Base-by-base conservation (phyloP, 2,113 vertebrate species). In the Carollia perspicillata region DNA sequence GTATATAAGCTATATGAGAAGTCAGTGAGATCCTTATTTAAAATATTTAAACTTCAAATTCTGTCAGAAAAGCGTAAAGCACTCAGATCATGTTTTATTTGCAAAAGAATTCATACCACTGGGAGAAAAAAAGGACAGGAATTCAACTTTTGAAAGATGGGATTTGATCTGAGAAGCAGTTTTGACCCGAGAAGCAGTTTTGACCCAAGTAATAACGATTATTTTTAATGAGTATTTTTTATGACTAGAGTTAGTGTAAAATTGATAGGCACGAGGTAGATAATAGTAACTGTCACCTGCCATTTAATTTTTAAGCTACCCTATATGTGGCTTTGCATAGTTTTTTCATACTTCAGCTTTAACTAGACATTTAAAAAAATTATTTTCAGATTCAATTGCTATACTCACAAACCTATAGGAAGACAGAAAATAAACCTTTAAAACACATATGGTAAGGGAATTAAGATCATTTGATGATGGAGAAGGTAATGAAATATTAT, bases 181-280 rank as follows among this genome's bases (percentile, higher is more conserved):
- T 92, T 95, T 96, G 63, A 97, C 12, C 14, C 0, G 42, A 89
- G 83, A 96, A 85, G 58, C 16, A 91, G 11, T 88, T 92, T 95
- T 96, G 63, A 97, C 12, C 14, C 0, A 47, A 89, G 83, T 66
- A 86, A 35, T 40, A 96, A 94, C 96, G 89, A 97, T 94, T 94
- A 58, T 28, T 96, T 97, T 97, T 97, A 97, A 96, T 94, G 30
- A 97, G 53, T 74, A 14, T 79, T 16, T 95, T 97, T 33, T 35
- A 94, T 71, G 4, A 17, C 16, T 96, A 0, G 1, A 95, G 14
- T 6, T 66, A 93, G 7, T 49, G 2, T 77, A 55, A 96, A 72
- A 44, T 77, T 91, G 71, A 0, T n/a, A 86, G 3, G 53, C 44
- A 47, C 2, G 26, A 12, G 81, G 30, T 3, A 5, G 55, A 69